A percentile compares a stretch with the other conserved stretches of the same genome.
Conservation (phyloP, 2,797 vertebrate species). For the Trematomus bernacchii region DNA sequence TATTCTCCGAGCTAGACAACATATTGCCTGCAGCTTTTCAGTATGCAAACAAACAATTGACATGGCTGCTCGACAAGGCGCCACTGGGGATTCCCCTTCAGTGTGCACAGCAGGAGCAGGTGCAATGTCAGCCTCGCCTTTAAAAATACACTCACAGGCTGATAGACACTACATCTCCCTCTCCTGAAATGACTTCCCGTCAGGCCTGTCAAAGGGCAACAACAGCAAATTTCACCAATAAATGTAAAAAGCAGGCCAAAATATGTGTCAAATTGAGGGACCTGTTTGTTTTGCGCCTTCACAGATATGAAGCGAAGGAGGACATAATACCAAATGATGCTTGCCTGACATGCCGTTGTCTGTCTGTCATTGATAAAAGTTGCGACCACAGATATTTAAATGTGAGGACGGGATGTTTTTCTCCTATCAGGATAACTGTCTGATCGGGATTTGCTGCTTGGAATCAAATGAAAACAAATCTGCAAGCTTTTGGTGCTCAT, state of each 20-base stretch:
- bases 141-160: conserved; percentile 67
- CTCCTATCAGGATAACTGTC: conserved; percentile 84
- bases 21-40: conserved; percentile 73
- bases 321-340: conserved; percentile 82
- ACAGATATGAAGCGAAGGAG: conserved; percentile 59
- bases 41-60: conserved; percentile 86
- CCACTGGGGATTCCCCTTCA: conserved; percentile 79
- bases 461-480: conserved; percentile 81
- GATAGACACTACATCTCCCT: conserved; percentile 60
- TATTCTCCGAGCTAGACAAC: conserved; percentile 69
- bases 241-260: conserved; percentile 29
- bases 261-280: conserved; percentile 48
- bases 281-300: conserved; percentile 65
- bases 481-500: conserved; percentile 60
- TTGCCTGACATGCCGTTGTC: conserved; percentile 80
- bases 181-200: conserved; percentile 64
- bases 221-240: conserved; percentile 45
- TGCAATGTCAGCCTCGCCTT: conserved; percentile 75
- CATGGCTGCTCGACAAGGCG: conserved; percentile 75
- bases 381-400: conserved; percentile 78
- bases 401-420: conserved; percentile 70
- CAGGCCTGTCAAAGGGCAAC: conserved; percentile 75
- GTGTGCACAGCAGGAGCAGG: conserved; percentile 65
- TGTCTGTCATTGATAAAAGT: conserved; percentile 88
- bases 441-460: conserved; percentile 83